phyloP scores from a whole-genome alignment of 2,113 vertebrate species.

The Aythya baeri region DNA sequence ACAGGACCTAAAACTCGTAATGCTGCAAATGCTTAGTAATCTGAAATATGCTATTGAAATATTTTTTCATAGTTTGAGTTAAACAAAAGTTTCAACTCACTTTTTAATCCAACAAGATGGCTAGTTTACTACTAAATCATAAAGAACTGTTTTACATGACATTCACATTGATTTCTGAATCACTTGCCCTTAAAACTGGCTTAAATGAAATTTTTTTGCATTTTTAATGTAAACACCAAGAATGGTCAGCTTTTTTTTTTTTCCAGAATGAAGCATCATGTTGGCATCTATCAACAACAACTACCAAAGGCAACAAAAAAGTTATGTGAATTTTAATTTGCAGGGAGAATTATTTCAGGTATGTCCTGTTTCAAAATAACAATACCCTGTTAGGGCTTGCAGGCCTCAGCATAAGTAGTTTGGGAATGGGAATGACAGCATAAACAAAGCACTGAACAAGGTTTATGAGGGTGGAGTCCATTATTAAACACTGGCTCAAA shows the following conservation, averaged over 20 bases:
- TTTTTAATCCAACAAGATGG: neutral
- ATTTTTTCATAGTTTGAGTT: neutral
- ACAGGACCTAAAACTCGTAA: neutral
- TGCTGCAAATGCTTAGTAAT: neutral
- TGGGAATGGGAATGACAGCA: neutral
- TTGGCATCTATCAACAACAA: conserved; percentile 28
- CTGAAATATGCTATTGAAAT: neutral
- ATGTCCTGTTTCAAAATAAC: conserved; percentile 39
- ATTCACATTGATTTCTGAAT: conserved; percentile 4
- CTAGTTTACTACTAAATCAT: neutral
- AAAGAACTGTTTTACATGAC: neutral
- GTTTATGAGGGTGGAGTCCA: conserved; percentile 43
- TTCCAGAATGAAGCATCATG: neutral
- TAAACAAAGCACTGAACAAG: conserved; percentile 30
- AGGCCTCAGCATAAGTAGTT: conserved; percentile 33
- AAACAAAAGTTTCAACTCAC: neutral
- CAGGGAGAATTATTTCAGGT: conserved; percentile 34
- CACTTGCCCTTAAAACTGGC: neutral
- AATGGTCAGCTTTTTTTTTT: neutral
- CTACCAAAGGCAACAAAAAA: neutral
- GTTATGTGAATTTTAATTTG: neutral
- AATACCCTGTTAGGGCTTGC: conserved; percentile 34
- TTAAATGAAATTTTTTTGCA: neutral
- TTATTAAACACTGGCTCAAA: conserved; percentile 9
- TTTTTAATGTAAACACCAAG: conserved; percentile 18